These are phyloP conservation scores for Lasioglossum malachurum DNA, from an alignment of 2,888 invertebrate species.

Conservation along the genomic window DNA sequence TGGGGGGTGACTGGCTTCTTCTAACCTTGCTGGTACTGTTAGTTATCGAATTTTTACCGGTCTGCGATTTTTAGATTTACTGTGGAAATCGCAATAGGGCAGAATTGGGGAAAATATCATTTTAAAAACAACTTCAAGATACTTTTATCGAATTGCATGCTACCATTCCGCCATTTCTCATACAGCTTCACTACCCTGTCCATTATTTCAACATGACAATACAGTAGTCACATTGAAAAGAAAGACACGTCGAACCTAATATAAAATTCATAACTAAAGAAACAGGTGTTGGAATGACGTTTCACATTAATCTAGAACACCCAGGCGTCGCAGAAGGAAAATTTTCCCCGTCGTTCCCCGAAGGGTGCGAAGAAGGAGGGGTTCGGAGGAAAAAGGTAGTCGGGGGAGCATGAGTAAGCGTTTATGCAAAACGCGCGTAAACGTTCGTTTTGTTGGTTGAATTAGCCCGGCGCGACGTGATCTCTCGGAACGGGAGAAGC, in stretches of 20 bases:
- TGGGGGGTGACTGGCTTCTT: not conserved
- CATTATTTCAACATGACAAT: not conserved
- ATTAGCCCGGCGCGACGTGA: constrained; percentile 76
- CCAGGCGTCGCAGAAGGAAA: not conserved
- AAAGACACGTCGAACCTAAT: not conserved
- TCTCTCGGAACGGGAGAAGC: constrained; percentile 35
- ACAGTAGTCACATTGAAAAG: not conserved
- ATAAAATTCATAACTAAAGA: constrained; percentile 3
- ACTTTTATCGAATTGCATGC: not conserved
- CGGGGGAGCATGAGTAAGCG: constrained; percentile 77
- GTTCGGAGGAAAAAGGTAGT: not conserved
- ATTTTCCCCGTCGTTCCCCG: not conserved
- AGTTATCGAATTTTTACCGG: not conserved
- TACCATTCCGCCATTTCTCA: not conserved
- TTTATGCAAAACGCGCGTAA: constrained; percentile 82
- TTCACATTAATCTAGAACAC: constrained; percentile 1
- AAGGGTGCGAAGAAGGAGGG: constrained; percentile 16
- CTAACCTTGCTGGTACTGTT: not conserved
- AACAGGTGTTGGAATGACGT: constrained; percentile 2
- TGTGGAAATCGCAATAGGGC: not conserved
- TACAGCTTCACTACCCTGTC: not conserved
- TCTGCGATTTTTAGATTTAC: not conserved
- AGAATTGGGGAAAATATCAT: not conserved
- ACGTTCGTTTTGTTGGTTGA: constrained; percentile 82
- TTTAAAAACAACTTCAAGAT: not conserved